Evolutionary conservation across 2,888 invertebrate genomes (phyloP).

Genomic region (Drosophila mimetica): DNA sequence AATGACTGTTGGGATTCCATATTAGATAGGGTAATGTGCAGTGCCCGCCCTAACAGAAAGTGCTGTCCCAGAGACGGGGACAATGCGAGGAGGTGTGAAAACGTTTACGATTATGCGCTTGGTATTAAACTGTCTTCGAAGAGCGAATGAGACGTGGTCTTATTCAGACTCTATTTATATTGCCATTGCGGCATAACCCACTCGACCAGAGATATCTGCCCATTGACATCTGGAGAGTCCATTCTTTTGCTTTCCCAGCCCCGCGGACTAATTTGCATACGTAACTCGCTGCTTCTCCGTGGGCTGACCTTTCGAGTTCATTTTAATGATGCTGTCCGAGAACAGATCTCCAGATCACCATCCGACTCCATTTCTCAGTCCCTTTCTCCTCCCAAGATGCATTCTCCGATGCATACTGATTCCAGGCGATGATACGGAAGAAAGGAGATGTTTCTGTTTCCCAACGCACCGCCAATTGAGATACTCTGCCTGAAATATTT

Average conservation of each 20-base stretch:
- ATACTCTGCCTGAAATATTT: not conserved
- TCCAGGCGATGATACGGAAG: constrained; percentile 65
- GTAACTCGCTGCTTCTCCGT: constrained; percentile 19
- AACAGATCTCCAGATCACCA: constrained; percentile 25
- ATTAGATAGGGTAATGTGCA: constrained; percentile 71
- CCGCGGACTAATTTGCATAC: constrained; percentile 71
- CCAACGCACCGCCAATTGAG: not conserved
- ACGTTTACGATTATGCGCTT: constrained; percentile 47
- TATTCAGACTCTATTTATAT: not conserved
- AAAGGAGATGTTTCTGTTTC: not conserved
- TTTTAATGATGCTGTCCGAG: constrained; percentile 69
- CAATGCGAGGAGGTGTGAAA: constrained; percentile 24
- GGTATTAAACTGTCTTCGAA: constrained; percentile 21
- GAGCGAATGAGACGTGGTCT: constrained; percentile 1
- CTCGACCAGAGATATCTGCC: constrained; percentile 35
- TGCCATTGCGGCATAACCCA: not conserved
- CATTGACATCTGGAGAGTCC: constrained; percentile 59
- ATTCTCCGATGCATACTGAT: constrained; percentile 50
- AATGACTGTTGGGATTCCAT: constrained; percentile 73
- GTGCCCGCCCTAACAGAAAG: constrained; percentile 51
- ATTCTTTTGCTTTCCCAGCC: not conserved
- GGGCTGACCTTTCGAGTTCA: constrained; percentile 21
- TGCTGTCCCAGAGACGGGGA: constrained; percentile 25
- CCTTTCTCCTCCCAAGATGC: constrained; percentile 29
- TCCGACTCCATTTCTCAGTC: not conserved